Base-by-base conservation (phyloP, 2,113 vertebrate genomes). In the Heliornis fulica region DNA sequence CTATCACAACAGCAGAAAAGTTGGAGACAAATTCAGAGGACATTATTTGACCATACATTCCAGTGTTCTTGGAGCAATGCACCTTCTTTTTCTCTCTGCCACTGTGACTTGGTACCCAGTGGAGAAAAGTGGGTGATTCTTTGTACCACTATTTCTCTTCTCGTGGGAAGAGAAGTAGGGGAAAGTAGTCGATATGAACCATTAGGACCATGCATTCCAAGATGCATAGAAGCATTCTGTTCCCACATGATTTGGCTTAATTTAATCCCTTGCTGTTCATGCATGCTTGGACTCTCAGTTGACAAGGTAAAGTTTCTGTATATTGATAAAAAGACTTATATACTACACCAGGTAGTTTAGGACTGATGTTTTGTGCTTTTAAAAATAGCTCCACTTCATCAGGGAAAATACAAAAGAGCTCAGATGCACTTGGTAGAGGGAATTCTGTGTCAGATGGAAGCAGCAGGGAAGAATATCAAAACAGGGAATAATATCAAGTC, bases 371-470 rank as follows among this genome's bases (percentile, higher is more conserved):
- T 72, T 34, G 3, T 84, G 23, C 70, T 95, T 96, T 91, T 38
- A 94, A 38, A 92, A 38, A 93, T 46, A 75, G 41, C 60, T 87
- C n/a, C 22, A 68, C 22, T 84, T 93, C 76, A 88, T 16, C 53
- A 72, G 31, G 54, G 11, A 79, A 92, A 82, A 61, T 60, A 74
- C 14, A 41, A 54, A 50, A 80, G 68, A 83, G 11, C 53, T 94
- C 59, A 48, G 29, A 69, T 41, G 53, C 1, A 2, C 80, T 78
- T 88, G 61, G 64, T 57, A 34, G 57, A 84, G 72, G 69, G 40
- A 87, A 31, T 79, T 76, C 25, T 82, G 59, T 94, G 46, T 92
- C 84, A 94, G 75, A 79, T 93, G 87, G 80, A 93, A 95, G 69
- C 74, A 91, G 79, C 83, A 92, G 83, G 72, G 82, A 38, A 79